Conservation (phyloP, 2,888 invertebrate species). For the Archips crataeganus region DNA sequence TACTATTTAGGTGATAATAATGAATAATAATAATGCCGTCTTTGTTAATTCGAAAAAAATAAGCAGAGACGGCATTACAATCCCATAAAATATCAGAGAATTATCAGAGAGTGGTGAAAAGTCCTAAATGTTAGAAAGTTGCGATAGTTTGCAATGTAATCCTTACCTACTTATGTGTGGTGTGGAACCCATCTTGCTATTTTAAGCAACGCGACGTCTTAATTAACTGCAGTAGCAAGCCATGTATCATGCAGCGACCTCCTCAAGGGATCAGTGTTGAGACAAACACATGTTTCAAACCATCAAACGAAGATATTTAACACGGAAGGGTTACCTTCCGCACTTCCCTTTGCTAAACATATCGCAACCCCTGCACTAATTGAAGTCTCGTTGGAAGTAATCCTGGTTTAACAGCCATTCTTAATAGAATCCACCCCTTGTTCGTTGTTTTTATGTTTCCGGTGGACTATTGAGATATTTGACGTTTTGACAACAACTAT, state of each 20-base stretch:
- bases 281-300: constrained; percentile 79
- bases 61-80: too few species aligned
- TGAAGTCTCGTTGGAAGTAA: constrained; percentile 69
- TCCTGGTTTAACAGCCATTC: constrained; percentile 67
- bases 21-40: too few species aligned
- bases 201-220: constrained; percentile 42
- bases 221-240: constrained; percentile 67
- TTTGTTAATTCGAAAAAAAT: too few species aligned
- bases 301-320: constrained; percentile 81
- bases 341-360: constrained; percentile 77
- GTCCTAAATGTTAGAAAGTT: not conserved
- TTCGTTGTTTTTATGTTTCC: constrained; percentile 78
- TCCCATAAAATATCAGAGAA: too few species aligned
- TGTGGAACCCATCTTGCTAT: constrained; percentile 39
- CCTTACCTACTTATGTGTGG: not conserved
- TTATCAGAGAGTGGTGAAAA: too few species aligned
- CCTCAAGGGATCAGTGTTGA: constrained; percentile 71
- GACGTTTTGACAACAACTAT: constrained; percentile 67
- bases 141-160: not conserved
- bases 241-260: constrained; percentile 68
- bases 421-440: constrained; percentile 71
- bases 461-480: constrained; percentile 61
- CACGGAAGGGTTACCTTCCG: constrained; percentile 76
- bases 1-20: too few species aligned
- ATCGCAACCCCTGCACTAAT: constrained; percentile 62